Conservation (phyloP, 2,888 invertebrate species). For the Nemurella pictetii region DNA sequence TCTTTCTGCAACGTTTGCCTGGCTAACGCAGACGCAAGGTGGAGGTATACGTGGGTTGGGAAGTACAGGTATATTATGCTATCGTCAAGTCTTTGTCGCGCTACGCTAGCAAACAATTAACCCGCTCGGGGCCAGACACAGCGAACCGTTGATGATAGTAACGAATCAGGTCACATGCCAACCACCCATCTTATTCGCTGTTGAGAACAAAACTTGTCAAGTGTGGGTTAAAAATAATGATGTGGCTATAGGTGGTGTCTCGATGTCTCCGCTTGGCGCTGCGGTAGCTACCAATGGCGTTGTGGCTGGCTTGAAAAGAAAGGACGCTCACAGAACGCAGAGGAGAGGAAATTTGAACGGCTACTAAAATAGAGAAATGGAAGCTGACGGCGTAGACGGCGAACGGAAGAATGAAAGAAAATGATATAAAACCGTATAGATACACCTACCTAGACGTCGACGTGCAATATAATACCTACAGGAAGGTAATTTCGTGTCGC, state of each 20-base stretch:
- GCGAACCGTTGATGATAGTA: neutral
- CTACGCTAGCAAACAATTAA: neutral
- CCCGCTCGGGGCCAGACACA: neutral
- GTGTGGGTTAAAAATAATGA: neutral
- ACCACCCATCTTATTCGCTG: neutral
- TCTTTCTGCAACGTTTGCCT: neutral
- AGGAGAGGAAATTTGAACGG: neutral
- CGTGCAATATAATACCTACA: neutral
- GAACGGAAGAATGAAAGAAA: neutral
- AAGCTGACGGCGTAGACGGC: neutral
- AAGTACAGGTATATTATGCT: too few relatives aligned
- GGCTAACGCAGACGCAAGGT: neutral
- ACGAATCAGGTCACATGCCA: neutral
- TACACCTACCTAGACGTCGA: neutral
- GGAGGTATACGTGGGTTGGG: neutral
- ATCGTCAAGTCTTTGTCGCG: neutral
- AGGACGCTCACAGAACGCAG: neutral
- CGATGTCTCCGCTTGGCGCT: neutral
- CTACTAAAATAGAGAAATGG: neutral
- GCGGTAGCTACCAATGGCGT: too few relatives aligned
- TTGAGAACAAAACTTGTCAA: neutral
- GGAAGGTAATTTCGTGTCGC: neutral
- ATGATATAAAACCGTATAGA: conserved; percentile 8
- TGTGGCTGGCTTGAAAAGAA: neutral
- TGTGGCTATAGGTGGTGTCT: neutral